phyloP scores from a whole-genome alignment of 2,113 vertebrate genomes.

The Siniperca knerii region DNA sequence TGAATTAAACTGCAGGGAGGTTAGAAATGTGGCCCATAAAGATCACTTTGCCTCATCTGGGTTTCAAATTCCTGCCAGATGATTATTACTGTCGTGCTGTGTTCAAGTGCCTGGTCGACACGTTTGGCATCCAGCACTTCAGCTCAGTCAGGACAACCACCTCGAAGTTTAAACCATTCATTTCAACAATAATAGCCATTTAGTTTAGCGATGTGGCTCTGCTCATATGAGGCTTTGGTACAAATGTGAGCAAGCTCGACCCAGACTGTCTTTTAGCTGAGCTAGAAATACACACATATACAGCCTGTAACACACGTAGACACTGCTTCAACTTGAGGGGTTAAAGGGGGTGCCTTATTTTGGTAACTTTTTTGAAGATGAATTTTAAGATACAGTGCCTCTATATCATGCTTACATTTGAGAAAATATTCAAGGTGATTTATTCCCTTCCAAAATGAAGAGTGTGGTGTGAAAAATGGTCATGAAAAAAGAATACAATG shows the following conservation, averaged over 20 bases:
- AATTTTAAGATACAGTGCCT: not conserved
- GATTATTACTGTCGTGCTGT: constrained; percentile 22
- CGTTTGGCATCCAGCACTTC: constrained; percentile 28
- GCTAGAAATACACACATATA: not conserved
- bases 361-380: not conserved
- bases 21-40: constrained; percentile 34
- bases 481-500: not conserved
- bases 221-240: not conserved
- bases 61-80: constrained; percentile 25
- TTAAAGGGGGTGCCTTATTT: not conserved
- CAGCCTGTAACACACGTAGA: not conserved
- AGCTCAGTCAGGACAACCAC: constrained; percentile 40
- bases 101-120: constrained; percentile 2
- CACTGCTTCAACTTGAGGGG: not conserved
- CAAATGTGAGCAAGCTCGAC: constrained; percentile 2
- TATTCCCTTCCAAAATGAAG: not conserved
- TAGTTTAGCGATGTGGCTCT: not conserved
- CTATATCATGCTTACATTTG: not conserved
- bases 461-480: constrained; percentile 1
- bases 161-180: constrained; percentile 25
- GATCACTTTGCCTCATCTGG: constrained; percentile 35
- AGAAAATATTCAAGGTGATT: not conserved
- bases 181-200: constrained; percentile 27
- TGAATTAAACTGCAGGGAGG: constrained; percentile 46
- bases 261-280: not conserved